Evolutionary conservation across 92 coral and sea anemone genomes (phyloP), one percentile per base, ranked within the genome.

Genomic region (Isaurus tuberculatus): DNA sequence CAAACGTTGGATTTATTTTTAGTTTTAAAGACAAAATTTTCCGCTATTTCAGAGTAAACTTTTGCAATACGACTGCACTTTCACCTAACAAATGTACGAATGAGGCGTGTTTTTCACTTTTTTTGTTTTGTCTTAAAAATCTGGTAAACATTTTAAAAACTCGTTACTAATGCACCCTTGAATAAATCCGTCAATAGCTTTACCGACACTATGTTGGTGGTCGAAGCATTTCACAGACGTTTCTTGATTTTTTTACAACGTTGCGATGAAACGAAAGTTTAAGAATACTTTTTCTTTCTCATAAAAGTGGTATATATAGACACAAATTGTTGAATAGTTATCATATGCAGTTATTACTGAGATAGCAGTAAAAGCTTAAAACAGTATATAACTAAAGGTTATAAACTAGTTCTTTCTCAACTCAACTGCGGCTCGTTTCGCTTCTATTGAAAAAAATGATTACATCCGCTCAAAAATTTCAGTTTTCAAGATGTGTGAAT

Each of bases 121-220:
- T 32, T 20, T 28, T 30, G 22, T 66, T 66, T 66, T 28, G 48
- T 11, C 9, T 3, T 34, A 28, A 20, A 20, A 68, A 68, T 68
- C 23, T 68, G 73, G 25, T 32, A 68, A 68, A 68, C 73, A 68
- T 36, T 68, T 68, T 68, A 22, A 40, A 31, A 68, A 31, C 40
- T 17, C 73, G 40, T n/a, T 34, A 1, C 22, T 49, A 49, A n/a
- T 11, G 15, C 11, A 10, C 19, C 58, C 15, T 49, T 49, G 4
- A 11, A 49, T 5, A 49, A 49, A 49, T 4, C 58, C 22, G 58
- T 49, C 58, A 49, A 49, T 49, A 15, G 3, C 2, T 49, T 49
- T 49, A 49, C 58, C 58, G 58, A 40, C 58, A 4, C 58, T 49
- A 49, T 49, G 58, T 4, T 49, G 58, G 58, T 49, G 58, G 58